These are phyloP conservation scores for Pristionchus arcanus DNA, from an alignment of 2,888 invertebrate species.

Conservation along the genomic window DNA sequence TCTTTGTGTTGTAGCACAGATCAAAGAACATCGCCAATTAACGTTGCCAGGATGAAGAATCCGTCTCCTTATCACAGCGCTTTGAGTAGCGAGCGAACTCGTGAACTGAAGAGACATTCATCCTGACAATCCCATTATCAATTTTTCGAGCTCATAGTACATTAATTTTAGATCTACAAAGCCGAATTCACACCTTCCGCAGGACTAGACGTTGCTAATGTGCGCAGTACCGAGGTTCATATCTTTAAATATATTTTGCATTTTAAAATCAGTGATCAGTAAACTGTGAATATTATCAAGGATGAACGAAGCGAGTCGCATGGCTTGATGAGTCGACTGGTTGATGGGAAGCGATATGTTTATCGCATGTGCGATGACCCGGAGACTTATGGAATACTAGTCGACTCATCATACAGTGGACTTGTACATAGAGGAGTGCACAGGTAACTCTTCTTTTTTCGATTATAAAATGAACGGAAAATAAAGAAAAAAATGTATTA, in stretches of 20 bases:
- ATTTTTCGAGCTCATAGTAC: no score
- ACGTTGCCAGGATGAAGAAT: no score
- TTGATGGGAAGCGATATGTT: background rate
- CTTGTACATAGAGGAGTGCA: background rate
- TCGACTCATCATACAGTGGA: background rate
- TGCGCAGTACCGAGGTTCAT: background rate
- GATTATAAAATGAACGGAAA: no score
- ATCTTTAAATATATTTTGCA: no score
- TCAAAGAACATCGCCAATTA: no score
- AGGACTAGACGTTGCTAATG: background rate
- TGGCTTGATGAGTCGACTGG: background rate
- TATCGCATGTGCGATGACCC: background rate
- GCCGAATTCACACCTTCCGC: background rate
- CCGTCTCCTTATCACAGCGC: no score
- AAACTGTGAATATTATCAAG: background rate
- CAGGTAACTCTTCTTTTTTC: background rate
- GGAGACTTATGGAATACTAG: background rate
- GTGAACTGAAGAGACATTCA: no score
- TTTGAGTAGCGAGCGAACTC: no score
- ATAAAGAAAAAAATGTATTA: no score
- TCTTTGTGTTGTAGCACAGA: background rate
- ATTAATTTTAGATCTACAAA: background rate
- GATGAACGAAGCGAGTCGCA: background rate
- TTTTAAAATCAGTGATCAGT: no score
- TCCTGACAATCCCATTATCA: no score